These are phyloP conservation scores for Platypus cylindrus DNA, from an alignment of 2,888 invertebrate genomes.

Conservation along the genomic window DNA sequence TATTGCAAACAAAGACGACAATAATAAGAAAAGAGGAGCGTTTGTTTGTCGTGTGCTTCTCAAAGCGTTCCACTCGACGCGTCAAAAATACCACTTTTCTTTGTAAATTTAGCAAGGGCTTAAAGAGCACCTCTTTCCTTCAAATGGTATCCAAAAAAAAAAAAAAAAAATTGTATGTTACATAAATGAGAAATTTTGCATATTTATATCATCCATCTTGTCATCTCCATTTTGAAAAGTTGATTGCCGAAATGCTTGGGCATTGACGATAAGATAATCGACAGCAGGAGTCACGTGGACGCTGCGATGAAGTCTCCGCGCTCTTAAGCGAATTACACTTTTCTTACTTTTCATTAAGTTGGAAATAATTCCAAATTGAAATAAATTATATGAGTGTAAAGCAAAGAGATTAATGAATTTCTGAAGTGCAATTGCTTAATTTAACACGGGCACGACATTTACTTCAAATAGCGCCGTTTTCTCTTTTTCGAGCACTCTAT, in stretches of 20 bases:
- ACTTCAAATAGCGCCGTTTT: too few species aligned
- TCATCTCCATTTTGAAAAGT: too few species aligned
- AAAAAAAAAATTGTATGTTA: too few species aligned
- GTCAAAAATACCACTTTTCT: constrained; percentile 1
- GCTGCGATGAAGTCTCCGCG: too few species aligned
- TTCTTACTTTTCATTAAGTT: constrained; percentile 2
- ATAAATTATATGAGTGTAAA: constrained; percentile 5
- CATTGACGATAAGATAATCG: too few species aligned
- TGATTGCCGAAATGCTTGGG: too few species aligned
- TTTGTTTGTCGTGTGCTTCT: constrained; percentile 1
- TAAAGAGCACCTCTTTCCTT: background rate
- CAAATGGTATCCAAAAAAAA: constrained; percentile 3
- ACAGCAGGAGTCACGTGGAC: too few species aligned
- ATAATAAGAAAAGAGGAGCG: constrained; percentile 1
- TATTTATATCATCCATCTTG: too few species aligned
- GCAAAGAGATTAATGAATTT: constrained; percentile 7
- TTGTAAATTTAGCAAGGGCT: background rate
- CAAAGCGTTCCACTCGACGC: background rate
- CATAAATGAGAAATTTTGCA: too few species aligned
- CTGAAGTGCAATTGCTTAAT: constrained; percentile 7
- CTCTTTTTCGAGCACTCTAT: constrained; percentile 4
- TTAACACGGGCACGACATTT: too few species aligned
- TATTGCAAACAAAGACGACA: constrained; percentile 4
- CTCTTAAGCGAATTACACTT: too few species aligned
- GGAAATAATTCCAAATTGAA: constrained; percentile 4